Conservation (phyloP, 1,140 invertebrate genomes). For the Drosophila lacteicornis region DNA sequence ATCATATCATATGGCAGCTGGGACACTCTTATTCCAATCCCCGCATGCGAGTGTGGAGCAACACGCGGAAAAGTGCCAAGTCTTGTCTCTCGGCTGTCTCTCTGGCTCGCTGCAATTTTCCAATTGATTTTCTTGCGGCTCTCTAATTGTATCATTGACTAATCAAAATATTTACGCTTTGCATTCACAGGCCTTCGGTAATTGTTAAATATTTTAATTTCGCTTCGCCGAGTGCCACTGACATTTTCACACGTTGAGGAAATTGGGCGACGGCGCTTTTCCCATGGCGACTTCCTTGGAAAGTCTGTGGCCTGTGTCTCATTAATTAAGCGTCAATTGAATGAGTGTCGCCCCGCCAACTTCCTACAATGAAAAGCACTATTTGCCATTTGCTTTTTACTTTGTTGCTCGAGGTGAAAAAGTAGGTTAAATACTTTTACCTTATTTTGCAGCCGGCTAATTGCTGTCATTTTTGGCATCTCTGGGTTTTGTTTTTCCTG, state of each 20-base stretch:
- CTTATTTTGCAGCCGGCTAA: slow-evolving; percentile 72
- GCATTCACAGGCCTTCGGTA: slow-evolving; percentile 24
- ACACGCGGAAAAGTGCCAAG: slow-evolving; percentile 64
- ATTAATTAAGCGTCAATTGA: slow-evolving; percentile 73
- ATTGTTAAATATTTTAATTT: slow-evolving; percentile 72
- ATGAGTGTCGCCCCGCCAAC: slow-evolving; percentile 20
- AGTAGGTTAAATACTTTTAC: slow-evolving; percentile 83
- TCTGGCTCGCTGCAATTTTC: slow-evolving; percentile 12
- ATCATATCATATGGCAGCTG: slow-evolving; percentile 77
- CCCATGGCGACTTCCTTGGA: slow-evolving; percentile 67
- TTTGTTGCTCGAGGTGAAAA: slow-evolving; percentile 15
- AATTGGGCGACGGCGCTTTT: slow-evolving; percentile 31
- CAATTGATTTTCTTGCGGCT: slow-evolving; percentile 44
- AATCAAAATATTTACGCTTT: slow-evolving; percentile 71
- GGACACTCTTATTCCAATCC: slow-evolving; percentile 27
- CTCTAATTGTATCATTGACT: slow-evolving; percentile 61
- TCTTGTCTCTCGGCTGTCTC: slow-evolving; percentile 4
- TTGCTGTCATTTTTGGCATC: slow-evolving; percentile 75
- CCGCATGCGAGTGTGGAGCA: slow-evolving; percentile 44
- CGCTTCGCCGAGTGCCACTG: slow-evolving; percentile 14
- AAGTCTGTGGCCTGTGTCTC: slow-evolving; percentile 37
- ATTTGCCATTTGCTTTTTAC: slow-evolving; percentile 2
- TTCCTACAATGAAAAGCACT: slow-evolving; percentile 71
- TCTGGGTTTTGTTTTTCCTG: slow-evolving; percentile 45
- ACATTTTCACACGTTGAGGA: slow-evolving; percentile 63